Evolutionary conservation across 2,113 vertebrate species (phyloP).

Genomic region (Fregata magnificens): DNA sequence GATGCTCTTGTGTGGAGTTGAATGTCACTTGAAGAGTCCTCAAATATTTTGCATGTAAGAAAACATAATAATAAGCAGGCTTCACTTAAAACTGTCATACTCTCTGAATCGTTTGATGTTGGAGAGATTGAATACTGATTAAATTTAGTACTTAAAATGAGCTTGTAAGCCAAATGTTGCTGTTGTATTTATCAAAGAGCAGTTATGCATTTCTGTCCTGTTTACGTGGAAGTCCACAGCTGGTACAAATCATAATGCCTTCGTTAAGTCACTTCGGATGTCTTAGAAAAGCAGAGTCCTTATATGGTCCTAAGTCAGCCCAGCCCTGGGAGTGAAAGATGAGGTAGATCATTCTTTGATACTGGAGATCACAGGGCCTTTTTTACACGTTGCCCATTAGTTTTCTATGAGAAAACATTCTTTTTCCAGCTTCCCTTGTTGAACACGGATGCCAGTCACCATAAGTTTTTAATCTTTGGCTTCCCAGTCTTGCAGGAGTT

Average conservation of each 20-base stretch:
- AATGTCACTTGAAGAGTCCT: conserved; percentile 39
- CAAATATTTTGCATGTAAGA: conserved; percentile 31
- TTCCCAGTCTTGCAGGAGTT: not conserved
- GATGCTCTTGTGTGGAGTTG: conserved; percentile 6
- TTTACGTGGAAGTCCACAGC: not conserved
- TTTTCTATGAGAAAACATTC: not conserved
- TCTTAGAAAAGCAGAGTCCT: not conserved
- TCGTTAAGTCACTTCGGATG: not conserved
- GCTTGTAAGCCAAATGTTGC: not conserved
- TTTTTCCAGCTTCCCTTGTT: not conserved
- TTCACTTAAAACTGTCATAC: not conserved
- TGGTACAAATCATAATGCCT: not conserved
- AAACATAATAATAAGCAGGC: conserved; percentile 49
- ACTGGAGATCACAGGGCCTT: not conserved
- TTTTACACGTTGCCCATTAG: not conserved
- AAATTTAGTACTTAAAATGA: not conserved
- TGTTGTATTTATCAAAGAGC: not conserved
- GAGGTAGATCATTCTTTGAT: not conserved
- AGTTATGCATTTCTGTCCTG: not conserved
- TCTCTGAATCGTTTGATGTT: not conserved
- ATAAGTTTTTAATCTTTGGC: not conserved
- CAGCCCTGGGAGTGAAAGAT: not conserved
- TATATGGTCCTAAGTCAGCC: not conserved
- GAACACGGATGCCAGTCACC: not conserved
- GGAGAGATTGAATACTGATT: not conserved